Percentiles rank a stretch among this genome's conserved stretches.
Conservation (phyloP, 2,888 invertebrate species). For the Notocelia uddmanniana region DNA sequence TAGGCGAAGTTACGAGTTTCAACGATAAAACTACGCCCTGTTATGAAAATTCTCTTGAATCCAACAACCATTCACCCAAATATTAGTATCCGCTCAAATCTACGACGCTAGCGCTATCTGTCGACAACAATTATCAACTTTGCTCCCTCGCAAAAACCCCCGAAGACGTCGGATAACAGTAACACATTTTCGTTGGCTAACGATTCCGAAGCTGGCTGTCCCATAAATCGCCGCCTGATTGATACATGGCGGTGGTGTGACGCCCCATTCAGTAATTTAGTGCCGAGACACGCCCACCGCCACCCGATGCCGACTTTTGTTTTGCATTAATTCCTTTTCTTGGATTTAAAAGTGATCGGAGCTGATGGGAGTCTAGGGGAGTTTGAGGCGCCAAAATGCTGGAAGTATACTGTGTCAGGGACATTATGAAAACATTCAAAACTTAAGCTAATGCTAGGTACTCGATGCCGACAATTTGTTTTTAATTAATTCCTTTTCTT, state of each 20-base stretch:
- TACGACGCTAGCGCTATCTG: conserved; percentile 19
- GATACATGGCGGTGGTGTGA: conserved; percentile 87
- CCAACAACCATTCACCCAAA: not conserved
- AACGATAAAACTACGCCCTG: too few relatives aligned
- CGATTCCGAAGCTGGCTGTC: conserved; percentile 84
- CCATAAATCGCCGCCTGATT: conserved; percentile 84
- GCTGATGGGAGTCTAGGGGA: conserved; percentile 6
- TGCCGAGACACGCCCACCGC: conserved; percentile 87
- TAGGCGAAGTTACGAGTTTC: too few relatives aligned
- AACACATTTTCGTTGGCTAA: conserved; percentile 85
- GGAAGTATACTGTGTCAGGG: too few relatives aligned
- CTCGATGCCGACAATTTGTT: conserved; percentile 73
- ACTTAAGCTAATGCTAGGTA: not conserved
- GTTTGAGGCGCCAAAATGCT: not conserved
- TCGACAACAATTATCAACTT: not conserved
- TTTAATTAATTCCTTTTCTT: conserved; percentile 83
- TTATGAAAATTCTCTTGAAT: not conserved
- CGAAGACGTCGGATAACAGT: conserved; percentile 76
- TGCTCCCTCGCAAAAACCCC: conserved; percentile 36
- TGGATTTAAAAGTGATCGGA: conserved; percentile 39
- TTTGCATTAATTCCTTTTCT: conserved; percentile 84
- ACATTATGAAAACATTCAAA: too few relatives aligned
- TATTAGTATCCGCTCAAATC: too few relatives aligned
- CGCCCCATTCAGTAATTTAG: conserved; percentile 88
- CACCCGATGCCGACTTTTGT: conserved; percentile 85